phyloP scores from a whole-genome alignment of 2,113 vertebrate genomes.

The Leptobrachium leishanense region DNA sequence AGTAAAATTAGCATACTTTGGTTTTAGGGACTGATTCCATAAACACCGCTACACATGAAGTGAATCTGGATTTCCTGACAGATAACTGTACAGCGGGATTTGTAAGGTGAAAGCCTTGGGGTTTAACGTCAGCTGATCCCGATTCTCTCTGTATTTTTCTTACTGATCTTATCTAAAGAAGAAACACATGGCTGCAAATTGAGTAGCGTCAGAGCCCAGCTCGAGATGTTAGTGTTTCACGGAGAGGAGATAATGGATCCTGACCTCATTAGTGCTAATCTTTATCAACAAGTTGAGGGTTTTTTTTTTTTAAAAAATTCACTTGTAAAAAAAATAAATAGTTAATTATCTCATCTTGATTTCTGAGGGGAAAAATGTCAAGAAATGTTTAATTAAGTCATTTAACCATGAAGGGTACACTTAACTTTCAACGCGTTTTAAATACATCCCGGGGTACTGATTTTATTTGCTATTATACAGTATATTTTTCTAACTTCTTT shows the following conservation, averaged over 20 bases:
- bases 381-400: constrained; percentile 1
- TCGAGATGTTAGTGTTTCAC: constrained; percentile 43
- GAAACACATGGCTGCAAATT: constrained; percentile 63
- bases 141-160: constrained; percentile 60
- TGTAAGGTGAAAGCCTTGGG: constrained; percentile 46
- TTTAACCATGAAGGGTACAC: too few relatives aligned
- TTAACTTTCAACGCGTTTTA: too few relatives aligned
- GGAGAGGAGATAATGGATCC: constrained; percentile 45
- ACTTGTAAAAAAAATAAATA: constrained; percentile 41
- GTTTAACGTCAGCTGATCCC: constrained; percentile 50
- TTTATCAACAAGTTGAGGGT: constrained; percentile 47
- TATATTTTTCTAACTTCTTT: too few relatives aligned
- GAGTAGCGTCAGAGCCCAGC: constrained; percentile 49
- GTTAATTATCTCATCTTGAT: constrained; percentile 6
- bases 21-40: constrained; percentile 22
- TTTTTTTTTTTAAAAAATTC: constrained; percentile 37
- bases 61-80: constrained; percentile 46
- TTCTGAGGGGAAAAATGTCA: background rate
- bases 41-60: constrained; percentile 32
- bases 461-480: too few relatives aligned
- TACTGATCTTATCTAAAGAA: constrained; percentile 66
- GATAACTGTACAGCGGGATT: constrained; percentile 44
- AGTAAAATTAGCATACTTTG: background rate
- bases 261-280: constrained; percentile 46
- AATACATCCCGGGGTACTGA: too few relatives aligned